Percentiles rank a stretch among this genome's conserved stretches.
Evolutionary conservation across 2,797 vertebrate species (phyloP).

Genomic region (Spea hammondii): DNA sequence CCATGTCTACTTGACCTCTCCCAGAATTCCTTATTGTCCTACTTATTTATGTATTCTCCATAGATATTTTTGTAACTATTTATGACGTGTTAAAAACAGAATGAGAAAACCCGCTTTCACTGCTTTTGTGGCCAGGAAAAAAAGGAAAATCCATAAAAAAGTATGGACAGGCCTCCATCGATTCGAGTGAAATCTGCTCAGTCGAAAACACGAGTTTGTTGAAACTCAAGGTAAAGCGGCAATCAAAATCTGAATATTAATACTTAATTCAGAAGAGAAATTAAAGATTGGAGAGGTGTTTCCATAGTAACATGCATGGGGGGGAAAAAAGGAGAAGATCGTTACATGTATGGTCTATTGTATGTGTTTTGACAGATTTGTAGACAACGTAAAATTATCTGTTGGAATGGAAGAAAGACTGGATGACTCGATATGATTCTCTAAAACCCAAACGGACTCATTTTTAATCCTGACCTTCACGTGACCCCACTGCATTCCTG

Average conservation of each 20-base stretch:
- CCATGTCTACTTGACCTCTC: too few relatives aligned
- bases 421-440: too few relatives aligned
- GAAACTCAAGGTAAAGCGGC: background rate
- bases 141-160: background rate
- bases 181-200: background rate
- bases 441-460: too few relatives aligned
- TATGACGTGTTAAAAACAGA: background rate
- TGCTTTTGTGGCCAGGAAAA: background rate
- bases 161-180: background rate
- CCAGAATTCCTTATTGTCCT: too few relatives aligned
- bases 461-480: too few relatives aligned
- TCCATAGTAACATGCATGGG: background rate
- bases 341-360: background rate
- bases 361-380: background rate
- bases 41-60: too few relatives aligned
- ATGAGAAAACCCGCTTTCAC: background rate
- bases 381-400: background rate
- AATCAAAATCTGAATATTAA: constrained; percentile 1
- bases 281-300: constrained; percentile 7
- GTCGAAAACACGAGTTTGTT: background rate
- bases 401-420: background rate
- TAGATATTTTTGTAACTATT: too few relatives aligned
- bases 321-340: background rate
- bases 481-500: too few relatives aligned
- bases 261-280: background rate